Base-by-base conservation (phyloP, 2,797 vertebrate genomes). In the Alectoris magna region DNA sequence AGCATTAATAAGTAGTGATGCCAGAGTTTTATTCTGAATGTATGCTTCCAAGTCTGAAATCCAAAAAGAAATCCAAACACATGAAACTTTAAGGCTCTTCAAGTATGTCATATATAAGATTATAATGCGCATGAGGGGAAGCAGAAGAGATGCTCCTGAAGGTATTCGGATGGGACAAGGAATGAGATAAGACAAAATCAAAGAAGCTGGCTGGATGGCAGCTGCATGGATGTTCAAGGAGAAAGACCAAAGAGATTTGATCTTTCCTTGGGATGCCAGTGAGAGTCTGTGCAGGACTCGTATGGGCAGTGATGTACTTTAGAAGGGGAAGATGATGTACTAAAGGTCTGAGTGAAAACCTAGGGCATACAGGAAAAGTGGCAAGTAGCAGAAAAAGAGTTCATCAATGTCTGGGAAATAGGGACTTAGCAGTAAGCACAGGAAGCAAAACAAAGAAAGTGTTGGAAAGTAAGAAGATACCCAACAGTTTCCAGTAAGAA, bases 401-500 rank as follows among this genome's bases (percentile, higher is more conserved):
- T 92, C 73, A 89, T 51, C 31, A 24, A 17, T 79, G 79, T 39
- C 67, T 53, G 44, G 38, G 29, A n/a, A 88, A 92, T 29, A 53
- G 56, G 10, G 39, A 81, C 2, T 3, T 63, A 7, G 5, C 16
- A 56, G 21, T 44, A 63, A 90, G n/a, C 59, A 84, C 46, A 70
- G 85, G 83, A 93, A 91, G 60, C 38, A 89, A 90, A 84, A 67
- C 36, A 86, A 88, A 87, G 29, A 43, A 74, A 91, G 11, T 71
- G 24, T 17, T 84, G 83, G 80, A 91, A 92, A 92, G 86, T 70
- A 95, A 88, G 67, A 93, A 93, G 91, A 93, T 84, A 60, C 31
- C 43, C 62, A 59, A 36, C 17, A 44, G 36, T 86, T 94, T 93
- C 71, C 83, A 93, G 67, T 43, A 91, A 82, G 31, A 58, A 18